Base-by-base conservation (phyloP, 2,797 vertebrate genomes). In the Erethizon dorsatum region DNA sequence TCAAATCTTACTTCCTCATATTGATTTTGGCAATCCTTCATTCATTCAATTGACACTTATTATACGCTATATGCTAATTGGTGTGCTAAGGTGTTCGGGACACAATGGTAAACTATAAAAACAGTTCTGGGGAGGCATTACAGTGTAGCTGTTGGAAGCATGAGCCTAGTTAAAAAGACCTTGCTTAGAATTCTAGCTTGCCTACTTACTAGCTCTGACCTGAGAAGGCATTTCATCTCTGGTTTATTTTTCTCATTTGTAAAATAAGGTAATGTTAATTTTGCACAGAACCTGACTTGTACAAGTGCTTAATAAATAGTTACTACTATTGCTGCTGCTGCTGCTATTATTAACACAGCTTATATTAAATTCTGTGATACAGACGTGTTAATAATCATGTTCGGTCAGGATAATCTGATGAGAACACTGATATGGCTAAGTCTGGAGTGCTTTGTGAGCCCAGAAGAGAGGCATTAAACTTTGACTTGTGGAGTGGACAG, bases 181-280 rank as follows among this genome's bases (percentile, higher is more conserved):
- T 59, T 41, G 37, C 3, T 90, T 77, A 94, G 88, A 93, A 52
- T 47, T 61, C 50, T 37, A 20, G 45, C 37, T 71, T 84, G 61
- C 37, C 45, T 83, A 61, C 47, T 90, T 75, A 85, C 33, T 84
- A 77, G 75, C 69, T 83, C 86, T 94, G n/a, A 61, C 24, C 80
- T 90, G 9, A 45, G 77, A 79, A 71, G 33, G 54, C 47, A 86
- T 63, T 86, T 90, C 26, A 89, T 41, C 37, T 86, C 75, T 52
- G n/a, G 63, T 31, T 90, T 54, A 78, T 71, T 95, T 82, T 88
- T 73, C 56, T 91, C 28, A 59, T 52, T 89, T 89, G 22, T 80
- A 97, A 93, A 95, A 91, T 71, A 82, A 91, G n/a, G 24, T 95
- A 59, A 54, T 86, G 31, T 41, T 69, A 59, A 82, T 61, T 90